Evolutionary conservation across 2,113 vertebrate species (phyloP).

Genomic region (Oreocharis arfaki): DNA sequence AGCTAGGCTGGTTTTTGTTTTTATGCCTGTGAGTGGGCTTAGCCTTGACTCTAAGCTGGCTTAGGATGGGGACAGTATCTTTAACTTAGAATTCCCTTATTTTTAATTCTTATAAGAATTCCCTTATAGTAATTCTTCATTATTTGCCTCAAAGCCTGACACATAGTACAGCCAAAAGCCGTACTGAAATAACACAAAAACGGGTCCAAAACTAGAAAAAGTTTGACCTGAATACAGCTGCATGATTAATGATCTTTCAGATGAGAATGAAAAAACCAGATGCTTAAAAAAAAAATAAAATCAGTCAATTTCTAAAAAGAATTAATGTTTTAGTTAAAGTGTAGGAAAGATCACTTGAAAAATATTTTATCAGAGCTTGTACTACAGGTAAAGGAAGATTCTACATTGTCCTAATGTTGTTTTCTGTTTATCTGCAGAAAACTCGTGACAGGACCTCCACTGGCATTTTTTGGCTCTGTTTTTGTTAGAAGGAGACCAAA

Average conservation of each 20-base stretch:
- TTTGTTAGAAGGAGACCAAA: neutral
- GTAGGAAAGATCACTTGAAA: neutral
- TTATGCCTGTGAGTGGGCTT: neutral
- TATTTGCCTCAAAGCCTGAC: neutral
- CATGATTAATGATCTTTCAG: neutral
- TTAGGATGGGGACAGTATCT: neutral
- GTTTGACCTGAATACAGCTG: neutral
- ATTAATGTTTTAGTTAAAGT: neutral
- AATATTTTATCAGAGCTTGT: neutral
- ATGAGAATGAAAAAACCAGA: neutral
- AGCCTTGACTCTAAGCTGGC: neutral
- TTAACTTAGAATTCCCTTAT: neutral
- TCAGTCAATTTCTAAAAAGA: neutral
- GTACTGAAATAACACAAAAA: neutral
- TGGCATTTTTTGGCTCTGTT: neutral
- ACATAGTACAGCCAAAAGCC: neutral
- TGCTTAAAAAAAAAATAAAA: neutral
- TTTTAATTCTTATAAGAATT: neutral
- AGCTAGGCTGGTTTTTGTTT: neutral
- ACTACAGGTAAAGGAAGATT: neutral
- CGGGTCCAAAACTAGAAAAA: neutral
- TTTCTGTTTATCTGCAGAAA: neutral
- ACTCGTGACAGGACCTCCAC: neutral
- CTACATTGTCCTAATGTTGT: neutral
- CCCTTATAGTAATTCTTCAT: neutral